Base-by-base conservation (phyloP, 2,797 vertebrate species). In the Chelonia mydas region DNA sequence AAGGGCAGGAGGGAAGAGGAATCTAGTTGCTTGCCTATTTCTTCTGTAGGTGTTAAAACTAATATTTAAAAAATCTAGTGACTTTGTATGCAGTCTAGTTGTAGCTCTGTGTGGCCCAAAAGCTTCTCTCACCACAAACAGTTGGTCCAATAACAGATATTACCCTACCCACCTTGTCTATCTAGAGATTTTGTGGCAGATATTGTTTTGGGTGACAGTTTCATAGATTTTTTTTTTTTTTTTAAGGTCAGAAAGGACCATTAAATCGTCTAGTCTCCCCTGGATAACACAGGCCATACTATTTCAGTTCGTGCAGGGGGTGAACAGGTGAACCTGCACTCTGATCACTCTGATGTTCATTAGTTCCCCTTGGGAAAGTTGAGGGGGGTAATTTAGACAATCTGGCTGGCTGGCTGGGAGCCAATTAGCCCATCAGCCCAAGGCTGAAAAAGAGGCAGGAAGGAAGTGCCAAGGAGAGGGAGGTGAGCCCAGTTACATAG, bases 1-100 rank as follows among this genome's bases (percentile, higher is more conserved):
- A 9, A 2, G 72, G 54, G 1, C 1, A 1, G 57, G 47, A 72
- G 51, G 25, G 80, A 87, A 8, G 57, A 47, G 0, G 28, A 61
- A 37, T 55, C 77, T 57, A 31, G 17, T 25, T 5, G 5, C 57
- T 57, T 3, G 6, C 33, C 68, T 74, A 37, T 11, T 37, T 23
- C 21, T 33, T 2, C 17, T 21, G 72, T 16, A 15, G 54, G 23
- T 1, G 3, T 81, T 28, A 2, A 17, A 33, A 9, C 37, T 10
- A 83, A 3, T 2, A 5, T 6, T 9, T 41, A 41, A 41, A n/a
- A 47, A 54, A 2, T 27, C 55, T 81, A 33, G 54, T 55, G 45
- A 65, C 45, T 87, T n/a, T 45, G 12, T 7, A 19, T 37, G 23
- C 19, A 8, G 12, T 31, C 59, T 65, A 15, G 15, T 16, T 23